Base-by-base conservation (phyloP, 2,113 vertebrate genomes). In the Cyanoderma ruficeps region DNA sequence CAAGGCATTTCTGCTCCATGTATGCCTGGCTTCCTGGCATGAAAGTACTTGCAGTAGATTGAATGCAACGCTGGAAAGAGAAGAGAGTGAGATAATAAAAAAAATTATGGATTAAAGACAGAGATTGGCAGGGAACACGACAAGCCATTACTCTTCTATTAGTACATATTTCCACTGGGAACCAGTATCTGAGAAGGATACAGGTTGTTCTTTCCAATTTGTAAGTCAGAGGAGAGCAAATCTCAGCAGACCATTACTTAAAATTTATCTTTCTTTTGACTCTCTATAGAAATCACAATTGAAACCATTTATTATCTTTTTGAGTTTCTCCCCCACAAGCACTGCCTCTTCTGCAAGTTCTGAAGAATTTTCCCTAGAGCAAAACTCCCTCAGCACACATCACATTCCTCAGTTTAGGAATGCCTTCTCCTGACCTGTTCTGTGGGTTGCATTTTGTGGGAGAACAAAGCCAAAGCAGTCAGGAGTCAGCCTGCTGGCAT, bases 41-140 rank as follows among this genome's bases (percentile, higher is more conserved):
- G 75, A 84, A 91, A 88, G 70, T 31, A 50, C 60, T 69, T 57
- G 19, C 2, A 4, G 80, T 55, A 83, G 79, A 79, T 35, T 47
- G 65, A 90, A 89, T 56, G 25, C 25, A 49, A 60, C 10, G 7
- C 14, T 78, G 52, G 85, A 87, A 94, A 70, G 76, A 95, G 76
- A 92, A 81, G 64, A 1, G 21, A 65, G 24, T 19, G 67, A 93
- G 75, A 89, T 52, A 83, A 96, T 90, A 79, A 94, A 94, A 94
- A 90, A 68, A 81, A 35, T 83, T 87, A 5, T 27, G 13, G 37
- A 70, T 83, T 89, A 63, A 93, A 88, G 82, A 49, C 86, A 68
- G 53, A 77, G 87, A 89, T 71, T 96, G 87, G 37, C 88, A 89
- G 86, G 70, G 70, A 92, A 93, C 59, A 23, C 3, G 7, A 90